Conservation (phyloP, 35 echinoderm and acorn worm genomes). For the Ptychodera flava region DNA sequence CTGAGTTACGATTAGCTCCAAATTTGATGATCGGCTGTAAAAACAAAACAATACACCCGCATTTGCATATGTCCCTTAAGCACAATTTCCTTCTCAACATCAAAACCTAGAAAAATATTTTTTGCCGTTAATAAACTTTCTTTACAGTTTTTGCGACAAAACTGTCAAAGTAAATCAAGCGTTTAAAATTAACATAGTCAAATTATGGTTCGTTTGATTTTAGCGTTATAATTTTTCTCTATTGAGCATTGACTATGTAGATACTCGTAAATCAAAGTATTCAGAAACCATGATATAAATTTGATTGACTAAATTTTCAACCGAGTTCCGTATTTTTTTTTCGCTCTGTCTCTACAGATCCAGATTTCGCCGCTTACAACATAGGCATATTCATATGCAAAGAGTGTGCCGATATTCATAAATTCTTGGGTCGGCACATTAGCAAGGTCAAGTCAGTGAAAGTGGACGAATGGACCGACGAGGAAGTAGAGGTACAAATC, state of each 20-base stretch:
- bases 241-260: neutral
- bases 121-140: no score
- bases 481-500: conserved; percentile 69
- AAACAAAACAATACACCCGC: no score
- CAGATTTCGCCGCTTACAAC: conserved; percentile 84
- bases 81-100: no score
- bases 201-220: neutral
- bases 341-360: conserved; percentile 11
- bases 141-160: no score
- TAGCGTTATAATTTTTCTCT: neutral
- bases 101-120: no score
- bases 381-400: conserved; percentile 84
- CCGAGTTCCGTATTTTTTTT: neutral
- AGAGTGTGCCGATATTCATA: conserved; percentile 76
- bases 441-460: conserved; percentile 83
- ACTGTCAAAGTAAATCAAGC: neutral
- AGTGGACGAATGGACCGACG: conserved; percentile 81
- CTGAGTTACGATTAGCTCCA: no score
- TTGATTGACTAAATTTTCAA: neutral
- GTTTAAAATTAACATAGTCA: neutral
- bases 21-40: no score
- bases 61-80: no score
- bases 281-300: neutral
- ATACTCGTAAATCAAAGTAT: neutral
- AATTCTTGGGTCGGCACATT: conserved; percentile 80